Evolutionary conservation across 2,888 invertebrate genomes (phyloP).

Genomic region (Ecliptopera silaceata): DNA sequence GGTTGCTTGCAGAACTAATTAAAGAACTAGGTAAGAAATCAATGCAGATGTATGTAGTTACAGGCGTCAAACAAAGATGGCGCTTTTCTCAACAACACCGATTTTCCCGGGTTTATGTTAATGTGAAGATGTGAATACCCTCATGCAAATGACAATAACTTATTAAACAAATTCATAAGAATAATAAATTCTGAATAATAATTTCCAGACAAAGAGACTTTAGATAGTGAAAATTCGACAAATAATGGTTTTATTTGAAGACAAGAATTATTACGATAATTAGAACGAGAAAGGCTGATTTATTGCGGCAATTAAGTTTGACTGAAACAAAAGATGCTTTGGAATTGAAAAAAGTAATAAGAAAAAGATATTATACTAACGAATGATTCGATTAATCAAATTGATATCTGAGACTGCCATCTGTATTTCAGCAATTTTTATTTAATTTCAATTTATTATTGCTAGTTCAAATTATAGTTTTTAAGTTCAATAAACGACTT

Average conservation of each 20-base stretch:
- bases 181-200: too few relatives aligned
- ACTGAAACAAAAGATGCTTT: not conserved
- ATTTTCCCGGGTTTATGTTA: too few relatives aligned
- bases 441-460: not conserved
- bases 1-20: too few relatives aligned
- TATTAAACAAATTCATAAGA: not conserved
- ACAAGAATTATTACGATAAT: not conserved
- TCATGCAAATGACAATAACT: too few relatives aligned
- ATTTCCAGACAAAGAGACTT: not conserved
- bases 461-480: too few relatives aligned
- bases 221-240: not conserved
- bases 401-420: not conserved
- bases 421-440: not conserved
- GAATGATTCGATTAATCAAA: not conserved
- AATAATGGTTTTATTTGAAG: not conserved
- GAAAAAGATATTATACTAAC: not conserved
- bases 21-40: too few relatives aligned
- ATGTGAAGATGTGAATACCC: too few relatives aligned
- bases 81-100: too few relatives aligned
- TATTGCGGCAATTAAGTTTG: not conserved
- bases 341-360: not conserved
- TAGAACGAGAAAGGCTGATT: not conserved
- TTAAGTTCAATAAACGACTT: too few relatives aligned
- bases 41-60: too few relatives aligned
- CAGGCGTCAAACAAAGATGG: too few relatives aligned